These are phyloP conservation scores for Calephelis nemesis DNA, from an alignment of 1,140 invertebrate species.

Conservation along the genomic window DNA sequence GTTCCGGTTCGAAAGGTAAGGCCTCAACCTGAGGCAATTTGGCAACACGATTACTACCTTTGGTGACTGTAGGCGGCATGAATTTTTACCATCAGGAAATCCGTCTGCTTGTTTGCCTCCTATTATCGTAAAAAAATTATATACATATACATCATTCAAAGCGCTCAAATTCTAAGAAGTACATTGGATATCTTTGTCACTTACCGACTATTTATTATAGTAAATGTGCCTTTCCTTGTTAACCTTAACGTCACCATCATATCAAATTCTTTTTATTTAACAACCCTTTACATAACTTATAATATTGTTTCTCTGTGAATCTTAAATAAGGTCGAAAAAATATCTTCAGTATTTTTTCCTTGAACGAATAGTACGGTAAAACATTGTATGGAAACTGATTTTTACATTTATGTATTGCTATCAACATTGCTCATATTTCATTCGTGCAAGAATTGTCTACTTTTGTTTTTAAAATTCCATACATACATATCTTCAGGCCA, in stretches of 20 bases:
- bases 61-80: too few species aligned
- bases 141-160: not conserved
- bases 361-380: not conserved
- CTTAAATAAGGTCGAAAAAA: slow-evolving; percentile 7
- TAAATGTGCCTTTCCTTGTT: not conserved
- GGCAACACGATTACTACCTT: too few species aligned
- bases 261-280: slow-evolving; percentile 6
- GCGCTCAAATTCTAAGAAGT: not conserved
- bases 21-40: too few species aligned
- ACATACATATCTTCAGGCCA: too few species aligned
- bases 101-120: not conserved
- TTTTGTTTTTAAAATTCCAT: too few species aligned
- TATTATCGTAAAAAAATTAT: not conserved
- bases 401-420: not conserved
- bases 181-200: not conserved
- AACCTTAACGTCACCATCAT: not conserved
- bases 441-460: too few species aligned
- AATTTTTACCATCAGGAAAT: too few species aligned
- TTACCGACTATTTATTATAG: slow-evolving; percentile 3
- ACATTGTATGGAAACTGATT: not conserved
- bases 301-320: slow-evolving; percentile 9
- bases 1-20: too few species aligned
- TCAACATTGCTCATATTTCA: not conserved
- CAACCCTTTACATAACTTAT: slow-evolving; percentile 13
- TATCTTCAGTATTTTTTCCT: not conserved